These are phyloP conservation scores for Lepus timidus DNA, from an alignment of 2,113 vertebrate species.

Conservation along the genomic window DNA sequence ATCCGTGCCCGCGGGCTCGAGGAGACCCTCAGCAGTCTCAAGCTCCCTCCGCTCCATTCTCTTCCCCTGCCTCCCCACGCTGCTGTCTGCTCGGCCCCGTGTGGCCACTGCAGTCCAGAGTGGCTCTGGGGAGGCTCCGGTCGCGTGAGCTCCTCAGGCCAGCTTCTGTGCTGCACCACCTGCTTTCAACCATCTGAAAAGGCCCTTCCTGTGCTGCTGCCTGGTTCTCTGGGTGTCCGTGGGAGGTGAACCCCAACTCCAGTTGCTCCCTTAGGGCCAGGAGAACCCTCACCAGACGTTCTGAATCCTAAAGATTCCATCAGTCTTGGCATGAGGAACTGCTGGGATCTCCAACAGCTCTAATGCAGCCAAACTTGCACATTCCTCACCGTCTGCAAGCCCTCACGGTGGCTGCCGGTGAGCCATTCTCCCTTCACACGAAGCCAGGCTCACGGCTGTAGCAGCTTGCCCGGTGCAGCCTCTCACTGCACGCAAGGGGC, in stretches of 20 bases:
- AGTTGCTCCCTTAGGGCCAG: background rate
- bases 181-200: background rate
- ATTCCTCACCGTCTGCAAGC: background rate
- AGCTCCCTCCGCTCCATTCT: background rate
- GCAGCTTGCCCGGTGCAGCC: background rate
- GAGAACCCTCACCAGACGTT: background rate
- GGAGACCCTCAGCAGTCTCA: background rate
- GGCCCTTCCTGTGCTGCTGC: background rate
- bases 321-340: background rate
- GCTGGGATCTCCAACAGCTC: too few relatives aligned
- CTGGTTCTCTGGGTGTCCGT: background rate
- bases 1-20: too few relatives aligned
- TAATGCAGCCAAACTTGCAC: background rate
- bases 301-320: too few relatives aligned
- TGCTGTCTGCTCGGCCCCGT: background rate
- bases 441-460: background rate
- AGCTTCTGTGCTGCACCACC: background rate
- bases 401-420: accelerated
- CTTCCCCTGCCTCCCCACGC: background rate
- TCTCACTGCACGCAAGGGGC: background rate
- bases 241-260: background rate
- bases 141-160: background rate
- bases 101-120: background rate
- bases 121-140: background rate
- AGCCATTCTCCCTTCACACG: background rate